These are phyloP conservation scores for Hipparchia semele DNA, from an alignment of 2,888 invertebrate genomes.

Conservation along the genomic window DNA sequence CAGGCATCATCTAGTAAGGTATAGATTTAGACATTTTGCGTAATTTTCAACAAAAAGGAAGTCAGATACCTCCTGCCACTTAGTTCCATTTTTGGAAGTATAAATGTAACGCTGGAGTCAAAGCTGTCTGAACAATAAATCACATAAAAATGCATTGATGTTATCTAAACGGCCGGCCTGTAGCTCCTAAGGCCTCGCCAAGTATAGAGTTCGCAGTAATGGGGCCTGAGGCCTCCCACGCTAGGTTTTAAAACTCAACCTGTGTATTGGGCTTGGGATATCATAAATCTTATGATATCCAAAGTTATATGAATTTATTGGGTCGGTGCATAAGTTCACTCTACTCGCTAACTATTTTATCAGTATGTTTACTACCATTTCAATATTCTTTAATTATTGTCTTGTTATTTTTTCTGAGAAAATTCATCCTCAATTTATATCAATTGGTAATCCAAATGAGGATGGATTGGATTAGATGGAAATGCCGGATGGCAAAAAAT, in stretches of 20 bases:
- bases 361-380: too few species aligned
- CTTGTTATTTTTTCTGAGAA: too few species aligned
- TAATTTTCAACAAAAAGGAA: too few species aligned
- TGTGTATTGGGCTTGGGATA: slow-evolving; percentile 12
- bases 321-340: too few species aligned
- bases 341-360: too few species aligned
- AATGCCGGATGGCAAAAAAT: too few species aligned
- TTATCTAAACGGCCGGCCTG: slow-evolving; percentile 38
- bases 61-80: not conserved
- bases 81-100: slow-evolving; percentile 15
- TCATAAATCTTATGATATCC: slow-evolving; percentile 7
- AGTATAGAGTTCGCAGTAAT: slow-evolving; percentile 22
- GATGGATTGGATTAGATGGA: too few species aligned
- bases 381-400: too few species aligned
- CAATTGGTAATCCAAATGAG: too few species aligned
- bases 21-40: too few species aligned
- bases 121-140: slow-evolving; percentile 27
- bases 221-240: slow-evolving; percentile 42
- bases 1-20: too few species aligned
- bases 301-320: slow-evolving; percentile 1
- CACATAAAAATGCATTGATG: slow-evolving; percentile 40
- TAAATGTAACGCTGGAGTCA: slow-evolving; percentile 7
- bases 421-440: too few species aligned
- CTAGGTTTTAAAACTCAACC: slow-evolving; percentile 30
- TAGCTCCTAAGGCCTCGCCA: slow-evolving; percentile 36